Percentiles rank a stretch among this genome's conserved stretches.
phyloP scores from a whole-genome alignment of 2,113 vertebrate species.

The Patagioenas fasciata region DNA sequence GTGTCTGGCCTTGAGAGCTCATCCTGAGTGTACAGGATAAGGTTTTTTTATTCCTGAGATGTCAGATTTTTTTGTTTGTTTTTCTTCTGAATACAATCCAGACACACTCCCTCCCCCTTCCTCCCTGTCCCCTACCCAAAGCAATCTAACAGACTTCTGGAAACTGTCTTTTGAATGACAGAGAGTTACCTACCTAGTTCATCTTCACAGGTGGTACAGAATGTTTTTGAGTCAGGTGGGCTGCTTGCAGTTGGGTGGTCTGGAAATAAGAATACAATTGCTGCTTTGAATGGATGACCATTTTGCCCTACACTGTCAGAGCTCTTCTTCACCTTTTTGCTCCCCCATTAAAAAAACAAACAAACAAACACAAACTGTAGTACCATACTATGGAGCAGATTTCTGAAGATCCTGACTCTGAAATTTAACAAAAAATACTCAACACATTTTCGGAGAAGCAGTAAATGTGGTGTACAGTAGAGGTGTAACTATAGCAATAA shows the following conservation, averaged over 20 bases:
- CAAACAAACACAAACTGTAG: not conserved
- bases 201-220: not conserved
- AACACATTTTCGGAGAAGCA: accelerated
- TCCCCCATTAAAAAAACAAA: not conserved
- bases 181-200: not conserved
- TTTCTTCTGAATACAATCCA: not conserved
- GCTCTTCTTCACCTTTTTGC: not conserved
- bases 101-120: not conserved
- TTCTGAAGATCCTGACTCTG: not conserved
- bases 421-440: not conserved
- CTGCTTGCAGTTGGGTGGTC: not conserved
- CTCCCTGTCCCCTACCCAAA: too few species aligned
- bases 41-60: not conserved
- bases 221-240: too few species aligned
- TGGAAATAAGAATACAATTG: not conserved
- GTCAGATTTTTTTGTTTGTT: not conserved
- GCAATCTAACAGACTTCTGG: not conserved
- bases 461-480: not conserved
- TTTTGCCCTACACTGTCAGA: not conserved
- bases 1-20: not conserved
- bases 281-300: not conserved
- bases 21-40: not conserved
- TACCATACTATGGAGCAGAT: not conserved
- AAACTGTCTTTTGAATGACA: not conserved
- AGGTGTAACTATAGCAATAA: accelerated